Evolutionary conservation across 2,888 invertebrate genomes (phyloP).

Genomic region (Chaitophorus viminalis): DNA sequence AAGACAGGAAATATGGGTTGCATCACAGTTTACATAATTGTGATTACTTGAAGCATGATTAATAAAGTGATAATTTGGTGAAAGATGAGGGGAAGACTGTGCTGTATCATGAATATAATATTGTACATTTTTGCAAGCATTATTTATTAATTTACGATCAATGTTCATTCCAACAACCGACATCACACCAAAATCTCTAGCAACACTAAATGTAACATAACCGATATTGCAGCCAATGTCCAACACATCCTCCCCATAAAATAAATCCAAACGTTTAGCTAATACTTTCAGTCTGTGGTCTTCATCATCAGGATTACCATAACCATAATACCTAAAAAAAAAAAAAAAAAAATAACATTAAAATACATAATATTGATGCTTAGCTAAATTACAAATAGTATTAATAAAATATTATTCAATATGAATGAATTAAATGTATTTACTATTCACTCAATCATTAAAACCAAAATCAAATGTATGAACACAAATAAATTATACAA

Average conservation of each 20-base stretch:
- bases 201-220: constrained; percentile 90
- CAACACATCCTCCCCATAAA: constrained; percentile 88
- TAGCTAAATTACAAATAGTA: too few species aligned
- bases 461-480: too few species aligned
- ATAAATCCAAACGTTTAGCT: constrained; percentile 81
- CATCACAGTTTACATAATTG: not conserved
- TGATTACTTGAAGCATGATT: not conserved
- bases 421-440: too few species aligned
- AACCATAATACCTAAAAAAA: constrained; percentile 86
- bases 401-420: too few species aligned
- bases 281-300: constrained; percentile 88
- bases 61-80: constrained; percentile 43
- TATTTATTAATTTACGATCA: constrained; percentile 72
- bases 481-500: too few species aligned
- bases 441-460: too few species aligned
- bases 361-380: not conserved
- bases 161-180: constrained; percentile 95
- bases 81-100: constrained; percentile 5
- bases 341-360: not conserved
- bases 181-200: constrained; percentile 84
- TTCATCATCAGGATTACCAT: constrained; percentile 84
- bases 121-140: constrained; percentile 79
- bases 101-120: constrained; percentile 72
- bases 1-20: constrained; percentile 79
- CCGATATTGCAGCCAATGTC: constrained; percentile 99